phyloP scores from a whole-genome alignment of 2,113 vertebrate genomes.

The Lanius ludovicianus region DNA sequence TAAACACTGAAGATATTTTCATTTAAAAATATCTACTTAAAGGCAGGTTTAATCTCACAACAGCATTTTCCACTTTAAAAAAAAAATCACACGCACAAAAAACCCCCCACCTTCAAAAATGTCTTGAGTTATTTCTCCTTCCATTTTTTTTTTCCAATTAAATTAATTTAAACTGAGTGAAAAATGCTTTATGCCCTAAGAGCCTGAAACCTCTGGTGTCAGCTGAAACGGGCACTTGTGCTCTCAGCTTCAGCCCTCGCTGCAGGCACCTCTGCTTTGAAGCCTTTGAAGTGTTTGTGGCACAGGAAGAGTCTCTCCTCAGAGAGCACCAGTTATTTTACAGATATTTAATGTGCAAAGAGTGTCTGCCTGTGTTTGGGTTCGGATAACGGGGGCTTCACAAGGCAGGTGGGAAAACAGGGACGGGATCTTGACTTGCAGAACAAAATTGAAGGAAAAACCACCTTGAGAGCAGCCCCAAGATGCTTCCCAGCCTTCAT shows the following conservation, averaged over 20 bases:
- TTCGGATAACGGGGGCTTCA: background rate
- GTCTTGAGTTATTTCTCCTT: background rate
- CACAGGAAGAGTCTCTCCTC: background rate
- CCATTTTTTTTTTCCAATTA: background rate
- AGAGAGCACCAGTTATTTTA: background rate
- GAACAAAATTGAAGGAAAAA: background rate
- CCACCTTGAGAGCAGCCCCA: background rate
- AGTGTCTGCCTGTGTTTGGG: background rate
- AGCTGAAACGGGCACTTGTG: background rate
- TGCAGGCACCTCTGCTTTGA: slow-evolving; percentile 52
- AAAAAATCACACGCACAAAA: background rate
- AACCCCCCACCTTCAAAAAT: background rate
- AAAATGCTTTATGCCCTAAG: slow-evolving; percentile 31
- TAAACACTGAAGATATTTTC: background rate
- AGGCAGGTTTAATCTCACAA: background rate
- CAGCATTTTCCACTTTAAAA: background rate
- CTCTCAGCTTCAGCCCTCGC: slow-evolving; percentile 14
- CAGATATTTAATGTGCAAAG: background rate
- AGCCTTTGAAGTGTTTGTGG: slow-evolving; percentile 58
- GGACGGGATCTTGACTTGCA: background rate
- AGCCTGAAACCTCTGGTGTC: slow-evolving; percentile 48
- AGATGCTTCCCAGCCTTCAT: background rate
- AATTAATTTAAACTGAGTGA: slow-evolving; percentile 47
- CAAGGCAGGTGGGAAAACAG: background rate
- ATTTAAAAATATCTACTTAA: background rate